Evolutionary conservation across 2,113 vertebrate genomes (phyloP), one percentile per base, ranked within the genome.

Genomic region (Cariama cristata): DNA sequence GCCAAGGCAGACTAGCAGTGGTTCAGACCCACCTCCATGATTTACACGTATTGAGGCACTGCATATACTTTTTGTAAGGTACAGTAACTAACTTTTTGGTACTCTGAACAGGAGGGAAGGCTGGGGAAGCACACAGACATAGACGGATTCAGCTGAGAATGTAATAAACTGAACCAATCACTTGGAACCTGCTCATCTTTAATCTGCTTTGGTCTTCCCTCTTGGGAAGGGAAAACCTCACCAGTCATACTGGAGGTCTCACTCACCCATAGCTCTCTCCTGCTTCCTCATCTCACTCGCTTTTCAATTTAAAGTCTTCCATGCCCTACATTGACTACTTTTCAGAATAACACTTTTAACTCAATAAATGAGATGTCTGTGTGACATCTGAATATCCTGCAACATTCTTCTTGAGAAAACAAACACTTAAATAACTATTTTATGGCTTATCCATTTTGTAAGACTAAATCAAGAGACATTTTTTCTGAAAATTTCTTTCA

Each of bases 91-190:
- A 90, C 71, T 90, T 91, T 71, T 91, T 82, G 63, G 74, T 92
- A 92, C 60, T 88, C 40, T 72, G 77, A 79, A 95, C 40, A 72
- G 82, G 62, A 79, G 33, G 52, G 27, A 68, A 91, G 83, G 26
- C 83, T 83, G 49, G 13, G 44, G 44, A 72, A 68, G 49, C 33
- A 71, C 28, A 67, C 2, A 83, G 49, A 62, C 55, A 60, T 28
- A 67, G 66, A 71, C 11, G 15, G 52, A 91, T 87, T 88, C 60
- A 92, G n/a, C 28, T 75, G 52, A 86, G 90, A 90, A 77, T 88
- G 66, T 68, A 94, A 96, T 93, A 86, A 95, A 79, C 33, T 75
- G 69, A 94, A 82, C 58, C 82, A 90, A 93, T 88, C 74, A 56
- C 67, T 85, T 86, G 92, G 88, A 96, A 93, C 55, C 21, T 86